Evolutionary conservation across 2,113 vertebrate species (phyloP).

Genomic region (Nibea albiflora): DNA sequence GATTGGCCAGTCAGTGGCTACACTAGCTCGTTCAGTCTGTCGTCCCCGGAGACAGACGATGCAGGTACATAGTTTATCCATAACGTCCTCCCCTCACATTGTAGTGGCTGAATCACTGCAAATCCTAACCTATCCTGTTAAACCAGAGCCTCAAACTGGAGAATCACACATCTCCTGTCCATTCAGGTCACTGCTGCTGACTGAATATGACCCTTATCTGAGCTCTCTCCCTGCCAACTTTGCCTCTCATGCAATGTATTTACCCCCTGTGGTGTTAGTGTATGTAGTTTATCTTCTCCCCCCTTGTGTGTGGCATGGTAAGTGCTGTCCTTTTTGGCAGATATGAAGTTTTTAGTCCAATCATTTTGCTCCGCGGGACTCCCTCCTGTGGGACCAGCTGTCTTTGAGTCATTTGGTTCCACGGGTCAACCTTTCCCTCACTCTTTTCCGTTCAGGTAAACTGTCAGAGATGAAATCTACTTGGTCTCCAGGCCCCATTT

Average conservation of each 20-base stretch:
- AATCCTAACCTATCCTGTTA: slow-evolving; percentile 34
- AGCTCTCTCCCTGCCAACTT: slow-evolving; percentile 30
- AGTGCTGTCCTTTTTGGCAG: slow-evolving; percentile 1
- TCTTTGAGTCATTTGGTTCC: neutral
- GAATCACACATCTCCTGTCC: slow-evolving; percentile 16
- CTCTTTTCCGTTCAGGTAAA: slow-evolving; percentile 87
- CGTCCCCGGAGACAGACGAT: slow-evolving; percentile 87
- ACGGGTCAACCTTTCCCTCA: neutral
- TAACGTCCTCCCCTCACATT: slow-evolving; percentile 45
- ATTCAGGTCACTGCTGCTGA: slow-evolving; percentile 31
- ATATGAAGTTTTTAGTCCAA: neutral
- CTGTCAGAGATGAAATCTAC: slow-evolving; percentile 97
- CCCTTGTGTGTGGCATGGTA: slow-evolving; percentile 60
- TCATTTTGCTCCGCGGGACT: slow-evolving; percentile 12
- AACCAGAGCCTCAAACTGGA: slow-evolving; percentile 30
- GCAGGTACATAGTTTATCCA: slow-evolving; percentile 85
- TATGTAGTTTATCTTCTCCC: slow-evolving; percentile 17
- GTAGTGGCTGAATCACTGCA: slow-evolving; percentile 56
- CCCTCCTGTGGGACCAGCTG: slow-evolving; percentile 8
- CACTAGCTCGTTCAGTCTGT: slow-evolving; percentile 92
- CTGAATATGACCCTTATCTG: slow-evolving; percentile 34
- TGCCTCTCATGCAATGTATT: slow-evolving; percentile 22
- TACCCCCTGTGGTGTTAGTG: slow-evolving; percentile 42
- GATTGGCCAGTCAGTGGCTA: slow-evolving; percentile 94
- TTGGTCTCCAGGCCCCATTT: slow-evolving; percentile 94